phyloP scores from a whole-genome alignment of 1,140 invertebrate species.

The Venturia canescens region DNA sequence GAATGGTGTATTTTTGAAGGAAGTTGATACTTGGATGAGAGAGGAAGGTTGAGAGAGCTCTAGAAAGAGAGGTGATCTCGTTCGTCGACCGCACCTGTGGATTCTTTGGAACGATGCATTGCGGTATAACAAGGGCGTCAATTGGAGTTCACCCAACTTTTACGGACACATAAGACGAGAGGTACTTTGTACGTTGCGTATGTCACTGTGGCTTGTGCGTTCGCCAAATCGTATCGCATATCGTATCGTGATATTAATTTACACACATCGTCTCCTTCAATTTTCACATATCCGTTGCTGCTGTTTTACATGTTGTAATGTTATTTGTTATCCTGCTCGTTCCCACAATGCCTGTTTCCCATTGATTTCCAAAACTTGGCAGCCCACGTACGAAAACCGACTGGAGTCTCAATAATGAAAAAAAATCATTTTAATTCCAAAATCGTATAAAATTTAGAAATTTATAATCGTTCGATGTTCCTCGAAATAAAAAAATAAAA shows the following conservation, averaged over 20 bases:
- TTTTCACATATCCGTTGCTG: background rate
- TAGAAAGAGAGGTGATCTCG: conserved; percentile 7
- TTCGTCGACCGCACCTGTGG: conserved; percentile 56
- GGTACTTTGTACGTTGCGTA: conserved; percentile 23
- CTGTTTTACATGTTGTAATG: background rate
- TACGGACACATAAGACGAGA: conserved; percentile 11
- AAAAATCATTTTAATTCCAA: too few relatives aligned
- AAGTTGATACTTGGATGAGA: background rate
- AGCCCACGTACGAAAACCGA: too few relatives aligned
- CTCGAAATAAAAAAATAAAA: too few relatives aligned
- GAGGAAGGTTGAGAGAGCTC: conserved; percentile 19
- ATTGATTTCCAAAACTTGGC: too few relatives aligned
- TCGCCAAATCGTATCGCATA: conserved; percentile 58
- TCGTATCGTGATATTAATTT: conserved; percentile 61
- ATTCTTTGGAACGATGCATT: conserved; percentile 33
- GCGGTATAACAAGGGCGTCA: conserved; percentile 61
- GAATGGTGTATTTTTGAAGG: too few relatives aligned
- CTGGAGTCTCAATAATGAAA: too few relatives aligned
- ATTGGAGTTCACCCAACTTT: conserved; percentile 59
- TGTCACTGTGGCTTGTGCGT: conserved; percentile 35
- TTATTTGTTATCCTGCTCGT: conserved; percentile 54
- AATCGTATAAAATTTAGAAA: too few relatives aligned
- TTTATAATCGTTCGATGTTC: too few relatives aligned
- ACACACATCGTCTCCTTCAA: conserved; percentile 28
- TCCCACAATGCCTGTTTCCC: conserved; percentile 48